phyloP scores from a whole-genome alignment of 2,113 vertebrate genomes.

The Equus przewalskii region DNA sequence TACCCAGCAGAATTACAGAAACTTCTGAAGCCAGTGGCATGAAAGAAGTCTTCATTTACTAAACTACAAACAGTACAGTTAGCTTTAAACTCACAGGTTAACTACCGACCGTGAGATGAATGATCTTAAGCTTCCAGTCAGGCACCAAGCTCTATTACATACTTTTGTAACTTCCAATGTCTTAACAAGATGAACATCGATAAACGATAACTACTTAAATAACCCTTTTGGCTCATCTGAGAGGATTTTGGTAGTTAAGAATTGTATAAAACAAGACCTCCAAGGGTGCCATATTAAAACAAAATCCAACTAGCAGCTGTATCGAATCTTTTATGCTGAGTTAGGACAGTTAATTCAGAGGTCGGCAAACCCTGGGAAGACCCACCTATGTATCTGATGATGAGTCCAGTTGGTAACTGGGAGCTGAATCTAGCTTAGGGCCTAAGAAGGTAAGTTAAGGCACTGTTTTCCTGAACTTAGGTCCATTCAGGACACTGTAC shows the following conservation, averaged over 20 bases:
- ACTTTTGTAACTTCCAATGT: constrained; percentile 33
- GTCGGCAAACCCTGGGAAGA: neutral
- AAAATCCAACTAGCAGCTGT: neutral
- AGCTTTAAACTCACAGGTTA: neutral
- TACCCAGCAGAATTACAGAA: neutral
- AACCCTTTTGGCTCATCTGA: neutral
- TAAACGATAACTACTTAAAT: neutral
- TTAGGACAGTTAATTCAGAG: neutral
- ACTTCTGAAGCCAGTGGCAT: constrained; percentile 1
- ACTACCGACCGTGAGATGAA: constrained; percentile 16
- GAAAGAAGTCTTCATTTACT: neutral
- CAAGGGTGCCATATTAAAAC: neutral
- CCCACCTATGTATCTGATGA: neutral
- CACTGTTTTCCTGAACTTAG: neutral
- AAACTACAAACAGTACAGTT: neutral
- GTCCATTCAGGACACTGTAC: neutral
- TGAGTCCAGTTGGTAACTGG: constrained; percentile 2
- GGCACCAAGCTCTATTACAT: neutral
- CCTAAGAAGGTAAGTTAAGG: neutral
- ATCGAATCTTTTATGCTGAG: constrained; percentile 10
- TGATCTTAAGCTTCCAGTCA: neutral
- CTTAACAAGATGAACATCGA: constrained; percentile 24
- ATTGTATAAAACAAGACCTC: neutral
- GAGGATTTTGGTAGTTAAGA: neutral
- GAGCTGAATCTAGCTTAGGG: neutral